Base-by-base conservation (phyloP, 2,888 invertebrate species). In the Ophioninae sp. region DNA sequence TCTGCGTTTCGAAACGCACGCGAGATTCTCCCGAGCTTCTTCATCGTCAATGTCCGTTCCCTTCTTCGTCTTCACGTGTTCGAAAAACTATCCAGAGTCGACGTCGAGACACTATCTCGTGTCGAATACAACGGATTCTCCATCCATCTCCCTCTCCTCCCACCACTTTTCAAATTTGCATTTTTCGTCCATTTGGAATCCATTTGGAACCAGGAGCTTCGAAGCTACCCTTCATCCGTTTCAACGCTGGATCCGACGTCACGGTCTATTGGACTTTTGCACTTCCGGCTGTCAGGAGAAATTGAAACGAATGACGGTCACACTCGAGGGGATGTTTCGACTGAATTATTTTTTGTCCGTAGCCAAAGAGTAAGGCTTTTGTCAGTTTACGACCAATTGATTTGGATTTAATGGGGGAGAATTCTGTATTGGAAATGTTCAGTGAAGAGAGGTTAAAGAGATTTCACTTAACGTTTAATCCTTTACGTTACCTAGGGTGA, bases 1-100 rank as follows among this genome's bases (percentile, higher is more conserved):
- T 85, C 86, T 85, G 83, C 85, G 86, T 84, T 81, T 83, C 80
- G 71, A 81, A 73, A 82, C 81, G 74, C 63, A 78, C 79, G 81
- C 81, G 78, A 77, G 71, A 20, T 64, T 71, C 56, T 59, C 58
- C n/a, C 64, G 44, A 41, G 30, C 64, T 44, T 71, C 78, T 30
- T 3, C 17, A 17, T 37, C 39, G 20, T 22, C 68, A 22, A 61
- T 17, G 39, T 73, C 22, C 30, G 0, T 71, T 41, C 51, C 23
- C 71, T 10, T 63, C 68, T 79, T 65, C 61, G 9, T 51, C 51
- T 51, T 51, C 17, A 10, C 17, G 17, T 51, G 51, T 51, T 13
- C 17, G 51, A 41, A 9, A 51, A 51, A 51, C 17, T 13, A 3
- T 51, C 17, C 51, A 17, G 17, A 17, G 8, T 64, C 64, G 39